Percentiles rank a stretch among this genome's conserved stretches.
Conservation (phyloP, 1,140 invertebrate species). For the Rhagoletis zephyria region DNA sequence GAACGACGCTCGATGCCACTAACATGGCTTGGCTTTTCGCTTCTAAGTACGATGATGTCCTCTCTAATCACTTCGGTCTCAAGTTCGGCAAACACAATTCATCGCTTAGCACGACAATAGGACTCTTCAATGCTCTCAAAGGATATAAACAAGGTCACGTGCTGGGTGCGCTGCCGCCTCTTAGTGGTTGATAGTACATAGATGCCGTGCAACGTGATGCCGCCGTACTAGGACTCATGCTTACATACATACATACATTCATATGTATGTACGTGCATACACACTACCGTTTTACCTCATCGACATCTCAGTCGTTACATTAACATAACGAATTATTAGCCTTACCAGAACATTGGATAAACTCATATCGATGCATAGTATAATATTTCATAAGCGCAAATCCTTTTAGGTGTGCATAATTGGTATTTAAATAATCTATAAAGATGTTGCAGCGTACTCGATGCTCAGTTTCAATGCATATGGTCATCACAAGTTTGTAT, state of each 20-base stretch:
- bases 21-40: conserved; percentile 43
- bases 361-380: conserved; percentile 22
- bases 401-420: conserved; percentile 50
- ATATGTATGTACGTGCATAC: background rate
- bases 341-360: conserved; percentile 48
- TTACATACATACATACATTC: background rate
- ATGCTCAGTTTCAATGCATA: conserved; percentile 17
- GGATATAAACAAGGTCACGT: conserved; percentile 51
- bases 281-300: conserved; percentile 3
- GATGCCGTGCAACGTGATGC: conserved; percentile 22
- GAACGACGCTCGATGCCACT: conserved; percentile 36
- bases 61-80: conserved; percentile 40
- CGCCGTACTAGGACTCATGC: background rate
- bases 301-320: background rate
- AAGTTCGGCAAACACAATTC: conserved; percentile 37
- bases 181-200: conserved; percentile 41
- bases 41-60: conserved; percentile 12
- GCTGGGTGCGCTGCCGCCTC: conserved; percentile 31
- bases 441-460: background rate
- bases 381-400: conserved; percentile 45
- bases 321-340: conserved; percentile 51
- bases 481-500: background rate
- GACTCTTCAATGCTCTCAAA: conserved; percentile 42
- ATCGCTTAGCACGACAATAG: conserved; percentile 49
- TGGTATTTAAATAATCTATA: conserved; percentile 41